Evolutionary conservation across 1,140 invertebrate species (phyloP).

Genomic region (Druon quercuslanigerum): DNA sequence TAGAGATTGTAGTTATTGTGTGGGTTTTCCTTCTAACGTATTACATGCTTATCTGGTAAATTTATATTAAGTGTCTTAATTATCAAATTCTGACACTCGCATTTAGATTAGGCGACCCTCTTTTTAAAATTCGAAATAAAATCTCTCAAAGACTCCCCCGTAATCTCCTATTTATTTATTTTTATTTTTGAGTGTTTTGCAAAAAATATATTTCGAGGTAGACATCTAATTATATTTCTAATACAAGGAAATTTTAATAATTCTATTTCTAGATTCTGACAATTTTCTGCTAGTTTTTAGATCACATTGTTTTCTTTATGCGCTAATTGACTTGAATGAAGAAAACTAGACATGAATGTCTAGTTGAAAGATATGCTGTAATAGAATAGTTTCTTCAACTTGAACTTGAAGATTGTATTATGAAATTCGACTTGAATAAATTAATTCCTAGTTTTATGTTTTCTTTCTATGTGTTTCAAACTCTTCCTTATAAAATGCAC

Average conservation of each 20-base stretch:
- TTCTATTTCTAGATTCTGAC: no score
- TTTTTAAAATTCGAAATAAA: no score
- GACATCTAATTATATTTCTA: no score
- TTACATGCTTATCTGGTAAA: neutral
- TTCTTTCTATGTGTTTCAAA: neutral
- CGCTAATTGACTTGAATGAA: neutral
- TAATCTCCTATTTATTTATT: no score
- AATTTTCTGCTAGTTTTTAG: neutral
- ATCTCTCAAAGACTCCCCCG: no score
- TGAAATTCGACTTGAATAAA: slow-evolving; percentile 4
- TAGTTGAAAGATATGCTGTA: neutral
- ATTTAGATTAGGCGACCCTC: neutral
- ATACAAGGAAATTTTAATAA: no score
- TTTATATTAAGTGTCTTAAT: neutral
- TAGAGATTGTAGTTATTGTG: slow-evolving; percentile 38
- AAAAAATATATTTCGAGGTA: no score
- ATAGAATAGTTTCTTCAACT: slow-evolving; percentile 14
- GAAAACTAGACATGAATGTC: neutral
- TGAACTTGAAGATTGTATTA: slow-evolving; percentile 11
- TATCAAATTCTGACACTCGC: slow-evolving; percentile 15
- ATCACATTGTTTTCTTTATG: neutral
- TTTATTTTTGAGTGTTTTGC: no score
- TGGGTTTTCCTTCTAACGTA: slow-evolving; percentile 22
- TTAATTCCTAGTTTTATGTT: neutral
- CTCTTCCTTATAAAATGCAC: no score